Base-by-base conservation (phyloP, 1,140 invertebrate species). In the Solen grandis region DNA sequence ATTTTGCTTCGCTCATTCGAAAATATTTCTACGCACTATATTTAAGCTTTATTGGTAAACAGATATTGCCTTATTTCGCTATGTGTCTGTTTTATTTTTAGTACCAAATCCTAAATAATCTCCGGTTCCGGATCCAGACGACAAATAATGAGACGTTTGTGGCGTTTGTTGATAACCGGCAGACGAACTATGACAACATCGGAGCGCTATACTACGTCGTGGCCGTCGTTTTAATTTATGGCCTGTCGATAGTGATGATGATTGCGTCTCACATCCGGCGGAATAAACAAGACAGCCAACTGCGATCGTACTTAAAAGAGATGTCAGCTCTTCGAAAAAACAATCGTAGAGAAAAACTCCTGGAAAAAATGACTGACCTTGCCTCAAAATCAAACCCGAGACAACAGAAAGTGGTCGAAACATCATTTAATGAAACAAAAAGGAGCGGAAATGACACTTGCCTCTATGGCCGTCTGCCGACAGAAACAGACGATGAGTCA, bases 211-310 rank as follows among this genome's bases (percentile, higher is more conserved):
- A 91, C 80, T 92, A 92, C 77, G 91, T 92, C 33, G 85, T 92
- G 0, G 91, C 89, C 29, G 91, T 92, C 54, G 88, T 92, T 54
- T 76, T 92, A 38, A 92, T 92, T 35, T 92, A 91, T 80, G 91
- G 90, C 14, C 84, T 90, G 13, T 92, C 91, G 22, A 92, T 92
- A 46, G 89, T 92, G 5, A 90, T 92, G 89, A 90, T 92, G 91
- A 92, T 92, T 29, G 89, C 90, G 1, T 92, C 91, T 14, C 90
- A 92, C 82, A 91, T 91, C 36, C 83, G 89, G 27, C 89, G 89
- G 75, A 92, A 92, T 74, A 89, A 90, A 68, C 87, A 89, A 81
- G 91, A 92, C 83, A 89, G 84, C 31, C 88, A 90, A 65, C 83
- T 92, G 16, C 73, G 88, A 54, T 85, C 81, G 16, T 91, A 92